These are phyloP conservation scores for Chrysina gloriosa DNA, from an alignment of 2,888 invertebrate genomes.

Conservation along the genomic window DNA sequence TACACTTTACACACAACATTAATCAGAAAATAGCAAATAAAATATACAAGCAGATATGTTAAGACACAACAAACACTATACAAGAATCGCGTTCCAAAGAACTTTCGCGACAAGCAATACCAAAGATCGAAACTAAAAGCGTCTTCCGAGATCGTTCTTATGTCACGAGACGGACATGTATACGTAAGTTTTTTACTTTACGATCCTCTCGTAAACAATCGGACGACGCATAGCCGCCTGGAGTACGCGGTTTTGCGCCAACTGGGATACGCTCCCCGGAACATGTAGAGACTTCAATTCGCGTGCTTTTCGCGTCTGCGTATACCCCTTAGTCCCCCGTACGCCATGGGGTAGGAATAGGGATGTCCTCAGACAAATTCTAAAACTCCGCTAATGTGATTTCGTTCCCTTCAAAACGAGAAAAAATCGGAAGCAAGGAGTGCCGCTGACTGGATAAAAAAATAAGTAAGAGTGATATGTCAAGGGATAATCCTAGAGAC, in stretches of 20 bases:
- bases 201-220: constrained; percentile 14
- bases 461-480: neutral
- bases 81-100: neutral
- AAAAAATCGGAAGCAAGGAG: constrained; percentile 7
- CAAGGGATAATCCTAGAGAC: constrained; percentile 1
- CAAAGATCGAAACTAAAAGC: neutral
- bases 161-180: neutral
- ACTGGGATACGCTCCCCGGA: constrained; percentile 48
- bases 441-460: constrained; percentile 2
- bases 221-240: constrained; percentile 39
- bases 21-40: neutral
- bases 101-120: constrained; percentile 13
- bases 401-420: neutral
- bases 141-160: neutral
- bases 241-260: constrained; percentile 45
- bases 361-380: constrained; percentile 17
- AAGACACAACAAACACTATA: constrained; percentile 9
- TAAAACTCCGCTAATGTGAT: constrained; percentile 29
- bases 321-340: neutral
- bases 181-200: constrained; percentile 5
- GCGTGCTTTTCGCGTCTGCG: constrained; percentile 24
- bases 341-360: neutral
- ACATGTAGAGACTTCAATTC: constrained; percentile 26
- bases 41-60: neutral
- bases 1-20: neutral